Evolutionary conservation across 2,888 invertebrate genomes (phyloP).

Genomic region (Seira ritae): DNA sequence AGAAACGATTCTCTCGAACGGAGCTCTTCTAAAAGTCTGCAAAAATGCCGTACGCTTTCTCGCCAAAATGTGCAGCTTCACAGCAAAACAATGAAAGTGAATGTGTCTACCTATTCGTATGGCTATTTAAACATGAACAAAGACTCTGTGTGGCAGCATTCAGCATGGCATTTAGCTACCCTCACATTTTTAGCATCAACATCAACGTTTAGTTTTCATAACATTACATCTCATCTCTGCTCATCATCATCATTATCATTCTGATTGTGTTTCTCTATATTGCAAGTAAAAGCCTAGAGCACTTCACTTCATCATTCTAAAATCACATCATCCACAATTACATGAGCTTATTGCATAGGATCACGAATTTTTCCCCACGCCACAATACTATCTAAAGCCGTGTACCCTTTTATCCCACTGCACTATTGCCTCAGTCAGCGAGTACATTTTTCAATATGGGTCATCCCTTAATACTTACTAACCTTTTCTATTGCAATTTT

Average conservation of each 20-base stretch:
- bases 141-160: neutral
- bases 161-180: neutral
- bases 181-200: neutral
- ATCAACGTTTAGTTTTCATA: neutral
- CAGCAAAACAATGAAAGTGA: neutral
- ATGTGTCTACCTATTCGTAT: too few species aligned
- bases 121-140: too few species aligned
- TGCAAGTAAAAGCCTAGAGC: constrained; percentile 22
- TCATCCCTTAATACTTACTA: too few species aligned
- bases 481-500: too few species aligned
- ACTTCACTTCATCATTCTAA: too few species aligned
- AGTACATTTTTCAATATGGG: constrained; percentile 41
- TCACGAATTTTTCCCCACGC: too few species aligned
- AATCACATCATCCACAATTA: too few species aligned
- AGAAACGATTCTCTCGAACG: neutral
- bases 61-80: neutral
- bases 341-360: too few species aligned
- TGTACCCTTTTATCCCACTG: too few species aligned
- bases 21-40: neutral
- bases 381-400: too few species aligned
- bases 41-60: constrained; percentile 33
- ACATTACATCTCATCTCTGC: neutral
- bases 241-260: neutral
- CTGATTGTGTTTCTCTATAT: neutral
- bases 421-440: neutral